A percentile compares a stretch with the other conserved stretches of the same genome.
Conservation (phyloP, 1,140 invertebrate species). For the Aphidius ervi region DNA sequence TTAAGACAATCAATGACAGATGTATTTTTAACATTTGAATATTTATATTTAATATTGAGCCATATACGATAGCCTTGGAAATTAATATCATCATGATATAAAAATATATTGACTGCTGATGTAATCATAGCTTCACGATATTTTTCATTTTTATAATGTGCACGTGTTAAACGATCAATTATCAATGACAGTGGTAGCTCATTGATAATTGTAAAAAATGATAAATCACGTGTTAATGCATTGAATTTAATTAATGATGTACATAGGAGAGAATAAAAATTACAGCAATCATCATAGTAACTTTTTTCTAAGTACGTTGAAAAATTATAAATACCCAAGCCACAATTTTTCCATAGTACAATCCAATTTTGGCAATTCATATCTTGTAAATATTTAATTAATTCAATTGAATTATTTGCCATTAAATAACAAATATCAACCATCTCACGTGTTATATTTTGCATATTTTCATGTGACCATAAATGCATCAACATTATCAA, state of each 20-base stretch:
- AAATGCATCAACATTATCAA: not conserved
- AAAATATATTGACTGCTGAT: constrained; percentile 35
- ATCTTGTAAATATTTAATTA: not conserved
- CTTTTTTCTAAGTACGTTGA: constrained; percentile 21
- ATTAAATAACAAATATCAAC: not conserved
- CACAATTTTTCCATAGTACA: constrained; percentile 27
- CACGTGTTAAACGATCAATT: constrained; percentile 30
- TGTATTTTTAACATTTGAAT: constrained; percentile 20
- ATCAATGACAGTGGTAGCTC: constrained; percentile 22
- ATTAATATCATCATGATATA: constrained; percentile 30
- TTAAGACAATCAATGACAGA: constrained; percentile 38
- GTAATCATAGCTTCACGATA: constrained; percentile 36
- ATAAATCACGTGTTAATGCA: constrained; percentile 17
- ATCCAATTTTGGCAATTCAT: constrained; percentile 23
- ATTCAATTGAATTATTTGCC: not conserved
- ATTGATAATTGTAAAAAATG: constrained; percentile 26
- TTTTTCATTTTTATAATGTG: constrained; percentile 29
- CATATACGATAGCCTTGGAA: constrained; percentile 38
- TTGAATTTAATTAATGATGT: constrained; percentile 25
- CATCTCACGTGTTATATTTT: not conserved
- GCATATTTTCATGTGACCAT: not conserved
- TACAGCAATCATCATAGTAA: constrained; percentile 27
- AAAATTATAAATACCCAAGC: constrained; percentile 32
- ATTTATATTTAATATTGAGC: constrained; percentile 37
- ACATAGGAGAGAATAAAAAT: constrained; percentile 29